Percentiles rank a stretch among this genome's conserved stretches.
phyloP scores from a whole-genome alignment of 2,888 invertebrate genomes.

The Epirrhoe tristata region DNA sequence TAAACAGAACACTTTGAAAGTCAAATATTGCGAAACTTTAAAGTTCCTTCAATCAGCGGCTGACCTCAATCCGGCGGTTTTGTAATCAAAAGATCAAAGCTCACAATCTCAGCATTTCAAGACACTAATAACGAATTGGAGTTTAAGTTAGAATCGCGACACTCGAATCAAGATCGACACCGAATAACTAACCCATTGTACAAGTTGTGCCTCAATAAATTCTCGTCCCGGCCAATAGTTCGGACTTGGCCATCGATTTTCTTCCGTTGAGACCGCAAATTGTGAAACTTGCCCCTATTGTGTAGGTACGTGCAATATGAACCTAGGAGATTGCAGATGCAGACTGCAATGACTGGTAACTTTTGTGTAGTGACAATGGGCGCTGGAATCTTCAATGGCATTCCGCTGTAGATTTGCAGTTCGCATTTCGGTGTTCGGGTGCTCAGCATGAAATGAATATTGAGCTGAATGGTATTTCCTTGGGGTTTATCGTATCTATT shows the following conservation, averaged over 20 bases:
- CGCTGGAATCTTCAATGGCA: slow-evolving; percentile 46
- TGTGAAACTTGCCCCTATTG: slow-evolving; percentile 71
- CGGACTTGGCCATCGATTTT: slow-evolving; percentile 64
- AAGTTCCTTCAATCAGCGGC: slow-evolving; percentile 31
- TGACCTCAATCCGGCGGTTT: slow-evolving; percentile 25
- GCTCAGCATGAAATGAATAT: slow-evolving; percentile 30
- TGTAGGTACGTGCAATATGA: slow-evolving; percentile 69
- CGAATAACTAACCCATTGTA: slow-evolving; percentile 70
- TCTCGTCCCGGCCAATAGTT: slow-evolving; percentile 66
- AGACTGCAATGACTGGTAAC: slow-evolving; percentile 70
- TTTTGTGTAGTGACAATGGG: slow-evolving; percentile 55
- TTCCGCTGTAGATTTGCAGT: slow-evolving; percentile 38
- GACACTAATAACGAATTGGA: slow-evolving; percentile 45
- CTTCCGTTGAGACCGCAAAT: slow-evolving; percentile 68
- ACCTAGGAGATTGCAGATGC: slow-evolving; percentile 66
- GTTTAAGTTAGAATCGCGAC: slow-evolving; percentile 50
- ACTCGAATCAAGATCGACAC: slow-evolving; percentile 63
- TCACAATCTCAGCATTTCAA: slow-evolving; percentile 30
- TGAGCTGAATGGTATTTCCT: slow-evolving; percentile 7
- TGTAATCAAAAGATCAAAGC: slow-evolving; percentile 35
- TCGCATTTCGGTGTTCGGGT: slow-evolving; percentile 28
- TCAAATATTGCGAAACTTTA: slow-evolving; percentile 30
- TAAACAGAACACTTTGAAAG: slow-evolving; percentile 32
- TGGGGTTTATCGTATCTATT: neutral
- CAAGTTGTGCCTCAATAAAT: slow-evolving; percentile 70